Evolutionary conservation across 2,797 vertebrate genomes (phyloP).

Genomic region (Chaetodon trifasciatus): DNA sequence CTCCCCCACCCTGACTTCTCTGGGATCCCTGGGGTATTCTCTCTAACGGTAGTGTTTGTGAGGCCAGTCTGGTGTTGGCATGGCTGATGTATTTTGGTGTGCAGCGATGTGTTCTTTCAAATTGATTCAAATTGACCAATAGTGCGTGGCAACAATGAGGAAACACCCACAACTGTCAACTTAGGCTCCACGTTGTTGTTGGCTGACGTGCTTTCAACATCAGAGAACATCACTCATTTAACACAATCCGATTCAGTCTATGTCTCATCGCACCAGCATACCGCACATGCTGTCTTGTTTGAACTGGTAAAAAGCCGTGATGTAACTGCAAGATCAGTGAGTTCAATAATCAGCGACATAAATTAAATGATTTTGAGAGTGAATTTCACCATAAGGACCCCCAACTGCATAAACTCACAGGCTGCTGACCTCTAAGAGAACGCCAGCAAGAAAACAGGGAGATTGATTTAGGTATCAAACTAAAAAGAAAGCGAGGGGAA

Average conservation of each 20-base stretch:
- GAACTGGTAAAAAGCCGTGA: background rate
- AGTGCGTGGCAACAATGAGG: constrained; percentile 41
- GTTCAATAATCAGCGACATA: constrained; percentile 29
- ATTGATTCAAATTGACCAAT: constrained; percentile 78
- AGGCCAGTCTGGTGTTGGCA: constrained; percentile 67
- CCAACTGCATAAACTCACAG: constrained; percentile 27
- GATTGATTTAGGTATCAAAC: constrained; percentile 62
- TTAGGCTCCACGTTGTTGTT: constrained; percentile 4
- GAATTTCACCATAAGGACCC: constrained; percentile 25
- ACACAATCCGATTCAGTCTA: background rate
- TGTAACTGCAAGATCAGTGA: constrained; percentile 1
- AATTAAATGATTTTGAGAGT: constrained; percentile 20
- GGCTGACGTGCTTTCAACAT: constrained; percentile 10
- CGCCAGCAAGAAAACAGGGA: constrained; percentile 30
- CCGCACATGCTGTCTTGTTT: constrained; percentile 4
- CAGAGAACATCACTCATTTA: constrained; percentile 6
- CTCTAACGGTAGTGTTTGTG: constrained; percentile 75
- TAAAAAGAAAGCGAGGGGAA: constrained; percentile 52
- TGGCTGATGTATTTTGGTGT: constrained; percentile 64
- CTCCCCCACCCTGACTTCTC: constrained; percentile 45
- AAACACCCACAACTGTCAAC: constrained; percentile 44
- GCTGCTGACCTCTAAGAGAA: constrained; percentile 25
- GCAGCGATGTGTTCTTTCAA: constrained; percentile 68
- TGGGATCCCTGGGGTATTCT: constrained; percentile 75
- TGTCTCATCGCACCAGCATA: background rate